A percentile compares a stretch with the other conserved stretches of the same genome.
Conservation (phyloP, 2,113 vertebrate genomes). For the Potamarius usumacintae region DNA sequence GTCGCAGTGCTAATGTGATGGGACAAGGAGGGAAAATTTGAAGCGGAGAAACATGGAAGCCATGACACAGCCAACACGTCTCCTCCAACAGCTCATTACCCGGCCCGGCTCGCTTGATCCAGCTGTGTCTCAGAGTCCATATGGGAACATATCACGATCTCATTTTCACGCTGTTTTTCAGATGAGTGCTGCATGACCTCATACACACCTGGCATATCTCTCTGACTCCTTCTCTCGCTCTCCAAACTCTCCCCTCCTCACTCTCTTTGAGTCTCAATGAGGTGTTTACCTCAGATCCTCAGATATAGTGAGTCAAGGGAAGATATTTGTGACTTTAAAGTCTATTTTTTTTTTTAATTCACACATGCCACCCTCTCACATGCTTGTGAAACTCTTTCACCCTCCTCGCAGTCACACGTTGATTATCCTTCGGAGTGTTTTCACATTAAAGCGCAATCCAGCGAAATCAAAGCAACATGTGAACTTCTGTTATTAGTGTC, state of each 20-base stretch:
- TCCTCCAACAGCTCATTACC: constrained; percentile 44
- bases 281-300: constrained; percentile 15
- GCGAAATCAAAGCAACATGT: constrained; percentile 73
- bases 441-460: constrained; percentile 67
- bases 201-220: constrained; percentile 41
- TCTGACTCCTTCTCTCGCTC: constrained; percentile 14
- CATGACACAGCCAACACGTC: constrained; percentile 31
- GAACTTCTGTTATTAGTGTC: constrained; percentile 73
- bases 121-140: constrained; percentile 26
- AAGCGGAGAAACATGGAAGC: neutral
- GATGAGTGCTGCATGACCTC: constrained; percentile 34
- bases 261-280: neutral
- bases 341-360: neutral
- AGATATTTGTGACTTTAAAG: neutral
- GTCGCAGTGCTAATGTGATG: neutral
- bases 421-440: constrained; percentile 70
- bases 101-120: neutral
- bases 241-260: neutral
- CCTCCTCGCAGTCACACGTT: constrained; percentile 60
- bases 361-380: constrained; percentile 47
- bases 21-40: constrained; percentile 5
- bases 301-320: neutral
- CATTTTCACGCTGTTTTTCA: constrained; percentile 47
- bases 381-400: constrained; percentile 54
- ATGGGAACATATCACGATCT: constrained; percentile 25